Base-by-base conservation (phyloP, 2,888 invertebrate species). In the Coecobrya sp. region DNA sequence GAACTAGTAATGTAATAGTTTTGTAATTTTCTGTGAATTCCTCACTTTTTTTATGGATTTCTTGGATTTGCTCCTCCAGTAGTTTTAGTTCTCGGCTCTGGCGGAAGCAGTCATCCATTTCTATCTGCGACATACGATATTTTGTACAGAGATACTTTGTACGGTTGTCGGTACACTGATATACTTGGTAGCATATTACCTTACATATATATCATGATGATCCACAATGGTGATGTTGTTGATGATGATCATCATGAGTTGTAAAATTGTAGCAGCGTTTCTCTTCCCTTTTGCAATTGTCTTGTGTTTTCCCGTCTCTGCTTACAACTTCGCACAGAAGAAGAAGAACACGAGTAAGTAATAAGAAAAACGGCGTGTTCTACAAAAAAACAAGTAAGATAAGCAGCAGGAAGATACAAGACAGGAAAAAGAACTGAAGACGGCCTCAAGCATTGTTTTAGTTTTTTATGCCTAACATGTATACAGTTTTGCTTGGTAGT, bases 21-120 rank as follows among this genome's bases (percentile, higher is more conserved):
- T 45, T 45, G 85, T 65, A 85, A 85, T 85, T 85, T 85, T 85
- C 45, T 65, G 25, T 49, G 27, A 68, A 49, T 68, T 76, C 73
- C 25, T 22, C 45, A 16, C 11, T 68, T 68, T 59, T 68, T 68
- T 25, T 30, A 27, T 30, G 30, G 16, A 27, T 68, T 68, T 16
- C 27, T 27, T 62, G 19, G 10, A 10, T 49, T 49, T 49, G 1
- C 49, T 49, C 11, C 49, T 13, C 13, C 16, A 49, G 49, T 10
- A 62, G 22, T 62, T 8, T n/a, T 16, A 4, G 65, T 68, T 13
- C 13, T 27, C n/a, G n/a, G 16, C 30, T 16, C 30, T 68, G 19
- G 13, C 5, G 7, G 59, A 82, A 82, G 36, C 36, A 59, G 36
- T 82, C 36, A 16, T 55, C 27, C 27, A 49, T 22, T 7, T 27